Evolutionary conservation across 2,113 vertebrate species (phyloP).

Genomic region (Patagioenas fasciata): DNA sequence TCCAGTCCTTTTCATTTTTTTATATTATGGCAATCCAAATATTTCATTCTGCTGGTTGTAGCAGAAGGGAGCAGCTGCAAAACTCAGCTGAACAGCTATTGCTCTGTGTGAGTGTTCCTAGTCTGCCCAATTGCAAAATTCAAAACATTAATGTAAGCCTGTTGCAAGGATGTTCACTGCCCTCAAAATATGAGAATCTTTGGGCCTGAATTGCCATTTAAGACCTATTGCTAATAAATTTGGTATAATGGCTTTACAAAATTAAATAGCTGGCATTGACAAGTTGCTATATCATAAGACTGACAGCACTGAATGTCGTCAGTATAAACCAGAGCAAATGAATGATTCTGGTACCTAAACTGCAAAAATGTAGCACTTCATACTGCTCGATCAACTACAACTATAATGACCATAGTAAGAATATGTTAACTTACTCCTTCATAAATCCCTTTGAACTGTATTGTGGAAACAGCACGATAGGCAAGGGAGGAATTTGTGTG

Average conservation of each 20-base stretch:
- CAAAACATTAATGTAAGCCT: neutral
- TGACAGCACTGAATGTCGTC: neutral
- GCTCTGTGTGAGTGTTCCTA: neutral
- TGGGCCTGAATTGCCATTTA: neutral
- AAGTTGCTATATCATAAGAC: neutral
- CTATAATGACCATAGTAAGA: neutral
- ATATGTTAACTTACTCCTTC: neutral
- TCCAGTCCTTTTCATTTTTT: neutral
- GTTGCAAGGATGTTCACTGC: neutral
- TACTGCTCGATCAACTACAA: neutral
- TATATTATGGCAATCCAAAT: neutral
- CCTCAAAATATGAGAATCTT: neutral
- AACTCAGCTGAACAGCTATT: conserved; percentile 9
- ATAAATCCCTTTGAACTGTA: neutral
- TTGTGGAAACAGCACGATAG: neutral
- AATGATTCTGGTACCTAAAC: neutral
- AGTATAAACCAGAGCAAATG: conserved; percentile 1
- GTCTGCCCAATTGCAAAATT: neutral
- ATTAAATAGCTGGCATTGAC: conserved; percentile 1
- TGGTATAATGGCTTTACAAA: neutral
- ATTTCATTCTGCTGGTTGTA: neutral
- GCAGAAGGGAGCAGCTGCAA: neutral
- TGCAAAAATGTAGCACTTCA: neutral
- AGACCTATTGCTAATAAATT: neutral
- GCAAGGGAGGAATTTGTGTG: neutral